Conservation (phyloP, 2,113 vertebrate genomes). For the Oceanodroma tethys region DNA sequence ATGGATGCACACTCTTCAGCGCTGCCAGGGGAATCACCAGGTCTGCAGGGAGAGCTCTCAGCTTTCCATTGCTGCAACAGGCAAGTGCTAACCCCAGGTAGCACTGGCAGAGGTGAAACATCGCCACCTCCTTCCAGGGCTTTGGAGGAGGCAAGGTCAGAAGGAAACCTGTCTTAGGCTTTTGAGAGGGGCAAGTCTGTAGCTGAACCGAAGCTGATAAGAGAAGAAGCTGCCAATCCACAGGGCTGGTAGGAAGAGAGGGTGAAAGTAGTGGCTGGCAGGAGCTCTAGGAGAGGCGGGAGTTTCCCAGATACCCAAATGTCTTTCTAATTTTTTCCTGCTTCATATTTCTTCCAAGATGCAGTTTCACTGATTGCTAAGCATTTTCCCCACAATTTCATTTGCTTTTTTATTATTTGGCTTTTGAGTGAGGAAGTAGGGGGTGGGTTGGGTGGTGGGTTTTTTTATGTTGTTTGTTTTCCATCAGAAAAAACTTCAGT, state of each 20-base stretch:
- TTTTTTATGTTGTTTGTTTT: not conserved
- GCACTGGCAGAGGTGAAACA: not conserved
- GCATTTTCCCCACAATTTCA: not conserved
- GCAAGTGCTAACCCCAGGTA: not conserved
- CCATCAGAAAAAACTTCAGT: not conserved
- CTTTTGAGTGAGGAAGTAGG: not conserved
- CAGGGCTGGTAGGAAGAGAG: not conserved
- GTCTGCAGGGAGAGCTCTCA: not conserved
- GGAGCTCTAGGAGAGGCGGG: not conserved
- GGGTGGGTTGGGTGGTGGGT: not conserved
- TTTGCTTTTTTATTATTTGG: not conserved
- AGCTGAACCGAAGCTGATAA: not conserved
- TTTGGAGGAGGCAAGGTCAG: not conserved
- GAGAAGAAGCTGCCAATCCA: not conserved
- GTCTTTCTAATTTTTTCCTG: not conserved
- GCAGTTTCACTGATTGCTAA: not conserved
- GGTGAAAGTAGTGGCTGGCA: not conserved
- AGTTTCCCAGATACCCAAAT: not conserved
- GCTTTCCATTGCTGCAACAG: not conserved
- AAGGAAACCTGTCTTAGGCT: not conserved
- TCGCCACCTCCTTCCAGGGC: not conserved
- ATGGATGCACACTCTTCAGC: accelerated
- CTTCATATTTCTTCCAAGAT: not conserved
- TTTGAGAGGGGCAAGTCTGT: not conserved
- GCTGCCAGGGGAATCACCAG: not conserved